Percentiles rank a stretch among this genome's conserved stretches.
phyloP scores from a whole-genome alignment of 2,113 vertebrate genomes.

The Rhynchomys soricoides region DNA sequence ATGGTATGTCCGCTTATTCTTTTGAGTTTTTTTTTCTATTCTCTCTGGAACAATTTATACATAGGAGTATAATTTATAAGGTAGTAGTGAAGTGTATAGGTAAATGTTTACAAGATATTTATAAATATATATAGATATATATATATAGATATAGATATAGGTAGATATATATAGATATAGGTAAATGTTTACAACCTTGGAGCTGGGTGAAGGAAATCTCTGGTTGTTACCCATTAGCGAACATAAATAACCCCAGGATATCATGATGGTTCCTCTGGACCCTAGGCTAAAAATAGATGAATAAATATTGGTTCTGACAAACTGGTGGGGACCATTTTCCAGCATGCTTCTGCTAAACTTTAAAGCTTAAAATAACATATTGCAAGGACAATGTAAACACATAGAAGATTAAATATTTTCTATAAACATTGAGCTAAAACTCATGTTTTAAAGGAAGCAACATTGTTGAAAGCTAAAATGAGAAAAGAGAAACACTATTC shows the following conservation, averaged over 20 bases:
- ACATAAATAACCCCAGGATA: not conserved
- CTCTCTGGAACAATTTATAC: not conserved
- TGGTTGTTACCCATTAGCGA: not conserved
- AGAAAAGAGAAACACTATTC: constrained; percentile 23
- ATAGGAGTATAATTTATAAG: not conserved
- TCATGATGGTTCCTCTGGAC: not conserved
- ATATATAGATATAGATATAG: no score
- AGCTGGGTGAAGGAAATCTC: not conserved
- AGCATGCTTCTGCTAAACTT: not conserved
- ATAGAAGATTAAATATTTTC: not conserved
- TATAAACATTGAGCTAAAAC: not conserved
- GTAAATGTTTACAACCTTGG: not conserved
- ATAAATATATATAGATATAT: no score
- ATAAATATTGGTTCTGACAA: not conserved
- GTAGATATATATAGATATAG: no score
- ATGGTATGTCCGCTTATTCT: not conserved
- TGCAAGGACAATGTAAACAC: not conserved
- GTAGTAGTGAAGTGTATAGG: not conserved
- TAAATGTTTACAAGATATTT: not conserved
- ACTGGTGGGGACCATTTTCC: not conserved
- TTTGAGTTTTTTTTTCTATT: not conserved
- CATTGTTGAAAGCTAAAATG: not conserved
- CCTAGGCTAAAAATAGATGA: not conserved
- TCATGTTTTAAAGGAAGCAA: constrained; percentile 29
- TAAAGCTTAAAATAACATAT: not conserved